Base-by-base conservation (phyloP, 2,888 invertebrate genomes). In the Drosophila kanekoi region DNA sequence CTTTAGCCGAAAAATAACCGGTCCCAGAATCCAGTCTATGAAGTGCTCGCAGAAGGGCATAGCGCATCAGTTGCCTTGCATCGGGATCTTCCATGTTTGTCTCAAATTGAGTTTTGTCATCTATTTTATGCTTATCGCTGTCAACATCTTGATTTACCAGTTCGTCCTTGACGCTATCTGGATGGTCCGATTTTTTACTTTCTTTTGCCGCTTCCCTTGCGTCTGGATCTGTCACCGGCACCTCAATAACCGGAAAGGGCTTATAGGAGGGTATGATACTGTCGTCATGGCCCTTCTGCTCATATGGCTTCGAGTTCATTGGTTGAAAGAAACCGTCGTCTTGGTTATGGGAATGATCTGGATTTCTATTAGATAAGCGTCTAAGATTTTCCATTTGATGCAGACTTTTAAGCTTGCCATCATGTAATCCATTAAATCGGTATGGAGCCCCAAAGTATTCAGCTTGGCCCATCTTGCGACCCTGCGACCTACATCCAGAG, bases 1-100 rank as follows among this genome's bases (percentile, higher is more conserved):
- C 53, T 14, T 62, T 41, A 23, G 76, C 62, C 0, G 35, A 56
- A 32, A 37, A 59, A 1, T 37, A 43, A 1, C 45, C 44, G 10
- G n/a, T 40, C 6, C 44, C 77, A 1, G 57, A 14, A 8, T 81
- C 52, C 28, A 80, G n/a, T 4, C 59, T 32, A 1, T 23, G 1
- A 0, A 80, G 47, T 0, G 84, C 81, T 8, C 57, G 60, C 9
- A 62, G n/a, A 0, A 83, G 61, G 4, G 78, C 84, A 11, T 63
- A 58, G 0, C 66, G 64, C 62, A 81, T 68, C 0, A 83, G 14
- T 0, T 47, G 5, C 1, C 48, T 61, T 3, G 81, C 70, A 0
- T 74, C 58, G 1, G 35, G 14, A 11, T 73, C 65, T 8, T 63
- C 28, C 6, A 80, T 51, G 3, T 61, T 20, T 0, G 54, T 32